A percentile compares a stretch with the other conserved stretches of the same genome.
phyloP scores from a whole-genome alignment of 2,888 invertebrate genomes.

The Toxonevra muliebris region DNA sequence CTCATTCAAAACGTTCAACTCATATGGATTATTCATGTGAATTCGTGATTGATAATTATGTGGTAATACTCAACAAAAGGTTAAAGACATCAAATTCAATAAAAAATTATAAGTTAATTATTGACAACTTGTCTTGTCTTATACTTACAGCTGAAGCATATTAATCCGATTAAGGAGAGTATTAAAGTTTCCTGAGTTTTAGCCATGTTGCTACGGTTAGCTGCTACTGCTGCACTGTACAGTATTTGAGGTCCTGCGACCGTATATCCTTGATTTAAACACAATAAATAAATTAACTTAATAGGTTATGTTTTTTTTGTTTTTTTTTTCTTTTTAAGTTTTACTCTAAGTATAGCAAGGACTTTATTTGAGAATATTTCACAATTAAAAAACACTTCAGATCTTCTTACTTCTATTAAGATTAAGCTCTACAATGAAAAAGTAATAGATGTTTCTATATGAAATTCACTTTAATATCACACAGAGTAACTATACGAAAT shows the following conservation, averaged over 20 bases:
- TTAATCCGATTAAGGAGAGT: constrained; percentile 41
- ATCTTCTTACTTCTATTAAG: too few relatives aligned
- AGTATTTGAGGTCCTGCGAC: constrained; percentile 1
- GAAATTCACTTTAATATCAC: too few relatives aligned
- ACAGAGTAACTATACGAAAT: too few relatives aligned
- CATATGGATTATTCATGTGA: constrained; percentile 11
- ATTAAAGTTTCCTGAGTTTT: neutral
- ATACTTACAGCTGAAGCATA: constrained; percentile 57
- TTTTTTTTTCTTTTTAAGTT: neutral
- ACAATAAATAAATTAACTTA: neutral
- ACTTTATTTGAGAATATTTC: too few relatives aligned
- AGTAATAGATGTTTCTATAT: too few relatives aligned
- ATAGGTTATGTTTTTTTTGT: neutral
- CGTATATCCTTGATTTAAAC: neutral
- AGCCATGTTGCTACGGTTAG: neutral
- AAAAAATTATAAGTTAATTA: too few relatives aligned
- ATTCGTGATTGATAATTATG: neutral
- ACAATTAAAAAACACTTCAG: too few relatives aligned
- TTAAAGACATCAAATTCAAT: neutral
- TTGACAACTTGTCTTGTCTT: constrained; percentile 5
- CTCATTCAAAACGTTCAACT: neutral
- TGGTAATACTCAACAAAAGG: neutral
- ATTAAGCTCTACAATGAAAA: too few relatives aligned
- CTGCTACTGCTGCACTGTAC: neutral
- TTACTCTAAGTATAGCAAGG: too few relatives aligned